Evolutionary conservation across 1,140 invertebrate species (phyloP).

Genomic region (Heliconius nattereri): DNA sequence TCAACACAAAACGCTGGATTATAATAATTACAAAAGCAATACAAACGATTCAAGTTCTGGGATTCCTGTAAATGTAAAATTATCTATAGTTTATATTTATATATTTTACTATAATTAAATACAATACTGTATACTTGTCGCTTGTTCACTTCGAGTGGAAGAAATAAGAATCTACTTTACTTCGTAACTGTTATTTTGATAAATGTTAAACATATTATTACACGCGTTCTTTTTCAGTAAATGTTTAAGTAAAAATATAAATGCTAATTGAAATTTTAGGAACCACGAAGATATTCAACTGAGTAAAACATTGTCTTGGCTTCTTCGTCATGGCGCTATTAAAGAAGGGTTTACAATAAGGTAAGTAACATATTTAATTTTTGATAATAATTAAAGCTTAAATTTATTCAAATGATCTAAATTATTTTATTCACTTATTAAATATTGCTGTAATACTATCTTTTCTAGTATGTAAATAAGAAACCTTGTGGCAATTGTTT

Average conservation of each 20-base stretch:
- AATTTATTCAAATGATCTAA: background rate
- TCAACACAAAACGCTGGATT: background rate
- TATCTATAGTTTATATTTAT: background rate
- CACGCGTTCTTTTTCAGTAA: background rate
- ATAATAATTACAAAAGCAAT: constrained; percentile 9
- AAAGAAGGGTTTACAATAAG: constrained; percentile 83
- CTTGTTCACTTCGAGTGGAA: background rate
- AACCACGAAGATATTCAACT: constrained; percentile 78
- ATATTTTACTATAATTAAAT: background rate
- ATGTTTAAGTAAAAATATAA: background rate
- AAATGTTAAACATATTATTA: background rate
- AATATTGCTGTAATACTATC: background rate
- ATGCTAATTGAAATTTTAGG: constrained; percentile 48
- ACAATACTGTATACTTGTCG: background rate
- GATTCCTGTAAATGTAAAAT: constrained; percentile 12
- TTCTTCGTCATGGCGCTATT: constrained; percentile 86
- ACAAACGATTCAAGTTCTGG: background rate
- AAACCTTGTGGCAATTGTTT: no score
- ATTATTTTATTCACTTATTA: background rate
- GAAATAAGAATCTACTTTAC: background rate
- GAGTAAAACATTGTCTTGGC: constrained; percentile 87
- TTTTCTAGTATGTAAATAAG: no score
- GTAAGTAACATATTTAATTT: constrained; percentile 39
- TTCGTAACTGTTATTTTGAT: background rate
- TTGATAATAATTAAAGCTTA: background rate